Evolutionary conservation across 2,797 vertebrate genomes (phyloP), one percentile per base, ranked within the genome.

Genomic region (Distichodus sexfasciatus): DNA sequence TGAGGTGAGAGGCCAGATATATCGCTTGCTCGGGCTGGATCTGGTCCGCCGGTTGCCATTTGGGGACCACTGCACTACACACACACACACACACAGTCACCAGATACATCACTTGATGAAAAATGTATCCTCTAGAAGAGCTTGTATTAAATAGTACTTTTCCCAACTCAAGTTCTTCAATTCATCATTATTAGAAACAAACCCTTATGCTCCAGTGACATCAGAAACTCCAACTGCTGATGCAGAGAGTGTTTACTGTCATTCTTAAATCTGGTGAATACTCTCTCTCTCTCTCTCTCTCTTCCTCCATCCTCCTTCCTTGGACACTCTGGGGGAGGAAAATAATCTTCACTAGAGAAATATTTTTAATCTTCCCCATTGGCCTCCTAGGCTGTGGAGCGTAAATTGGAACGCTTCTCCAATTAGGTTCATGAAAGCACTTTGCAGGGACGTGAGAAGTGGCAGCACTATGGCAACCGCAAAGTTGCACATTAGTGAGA

Each of bases 401-500:
- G 36, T 61, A 70, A 66, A 77, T 77, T 70, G 57, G 66, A 77
- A 70, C 19, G 54, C 69, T 71, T 72, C 72, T 71, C 59, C 59
- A 68, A 68, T 61, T 78, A 78, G 69, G 61, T 72, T 64, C 66
- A 72, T 75, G 61, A 72, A 75, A 75, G 72, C 61, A 50, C 65
- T 78, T 69, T 75, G 72, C 61, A 65, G 54, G 65, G 35, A 66
- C 55, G 53, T 69, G 64, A 65, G 72, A 78, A 72, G 72, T 65
- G 65, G 64, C 38, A 43, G 71, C 35, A 57, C 69, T 72, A 76
- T 76, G 72, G 72, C 59, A 75, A 75, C 60, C 44, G 58, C 60
- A 68, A 78, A 78, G 60, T 68, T 28, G 51, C 71, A 55, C 68
- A 71, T 75, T 78, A 78, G 72, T 71, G 36, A 71, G 68, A 71